A percentile compares a stretch with the other conserved stretches of the same genome.
These are phyloP conservation scores for Saturnia pavonia DNA, from an alignment of 2,888 invertebrate species.

Conservation along the genomic window DNA sequence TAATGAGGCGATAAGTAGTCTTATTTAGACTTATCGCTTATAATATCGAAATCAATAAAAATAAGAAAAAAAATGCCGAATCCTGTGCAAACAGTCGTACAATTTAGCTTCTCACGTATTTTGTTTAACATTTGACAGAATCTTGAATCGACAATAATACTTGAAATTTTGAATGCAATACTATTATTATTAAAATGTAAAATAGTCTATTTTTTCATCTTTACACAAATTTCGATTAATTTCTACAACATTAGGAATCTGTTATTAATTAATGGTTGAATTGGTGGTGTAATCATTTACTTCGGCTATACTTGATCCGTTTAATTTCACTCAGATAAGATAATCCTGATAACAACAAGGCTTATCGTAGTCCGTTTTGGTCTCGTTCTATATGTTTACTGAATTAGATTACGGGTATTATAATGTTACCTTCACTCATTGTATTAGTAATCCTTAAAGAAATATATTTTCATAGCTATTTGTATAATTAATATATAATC, in stretches of 20 bases:
- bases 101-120: not conserved
- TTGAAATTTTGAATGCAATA: not conserved
- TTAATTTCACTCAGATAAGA: conserved; percentile 72
- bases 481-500: not conserved
- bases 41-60: not conserved
- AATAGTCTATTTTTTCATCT: not conserved
- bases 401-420: conserved; percentile 14
- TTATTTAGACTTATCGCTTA: not conserved
- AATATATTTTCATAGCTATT: not conserved
- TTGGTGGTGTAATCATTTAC: conserved; percentile 60
- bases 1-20: not conserved
- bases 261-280: conserved; percentile 58
- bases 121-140: not conserved
- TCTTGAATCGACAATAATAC: not conserved
- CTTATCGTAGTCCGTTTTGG: conserved; percentile 46
- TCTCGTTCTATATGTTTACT: conserved; percentile 36
- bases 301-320: conserved; percentile 58
- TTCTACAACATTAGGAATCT: conserved; percentile 16
- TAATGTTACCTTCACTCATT: not conserved
- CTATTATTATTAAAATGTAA: too few relatives aligned
- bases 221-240: not conserved
- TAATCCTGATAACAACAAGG: conserved; percentile 54
- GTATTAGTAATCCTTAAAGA: not conserved
- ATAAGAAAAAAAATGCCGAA: not conserved
- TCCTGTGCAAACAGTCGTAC: not conserved